Evolutionary conservation across 1,140 invertebrate species (phyloP), one percentile per base, ranked within the genome.

Genomic region (Hylaeus anthracinus): DNA sequence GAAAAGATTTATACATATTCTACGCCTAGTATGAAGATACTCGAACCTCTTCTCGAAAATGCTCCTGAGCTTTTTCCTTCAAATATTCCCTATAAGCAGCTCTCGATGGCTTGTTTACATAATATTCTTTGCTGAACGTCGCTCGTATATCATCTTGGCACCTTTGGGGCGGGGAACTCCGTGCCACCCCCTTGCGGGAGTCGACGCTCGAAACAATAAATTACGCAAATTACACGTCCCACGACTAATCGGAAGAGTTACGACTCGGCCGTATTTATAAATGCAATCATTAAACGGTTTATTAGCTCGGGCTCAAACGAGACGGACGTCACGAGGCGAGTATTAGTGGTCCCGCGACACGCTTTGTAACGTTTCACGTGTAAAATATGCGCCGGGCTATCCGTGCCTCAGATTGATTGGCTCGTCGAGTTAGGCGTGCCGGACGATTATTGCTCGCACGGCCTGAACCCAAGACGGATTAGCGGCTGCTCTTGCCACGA

Each of bases 371-470:
- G 48, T 82, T 60, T 41, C 43, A 26, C 37, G 14, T 5, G 70
- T 77, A 58, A 82, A 77, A 76, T 72, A 48, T n/a, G 41, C 66
- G 15, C 66, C 1, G 2, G 71, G 3, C 55, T 51, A 56, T 64
- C 69, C 37, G 37, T 6, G 72, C 53, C 65, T 9, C 41, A 79
- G 88, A 91, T 91, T 89, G 90, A 90, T 91, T 71, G 88, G 83
- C 84, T 84, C 85, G 86, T 87, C 89, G 82, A 81, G 84, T 82
- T 74, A 81, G 83, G 87, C 87, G 85, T 74, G 84, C 74, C 81
- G 84, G 85, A 83, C 90, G 90, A 92, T 92, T 90, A 91, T 91
- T 90, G 79, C 83, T 88, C 82, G 78, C 79, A 70, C 83, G 60
- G 77, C 58, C 63, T 77, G 58, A 74, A 79, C 78, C 82, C 67